These are phyloP conservation scores for Drosophila kanapiae DNA, from an alignment of 1,140 invertebrate species.

Conservation along the genomic window DNA sequence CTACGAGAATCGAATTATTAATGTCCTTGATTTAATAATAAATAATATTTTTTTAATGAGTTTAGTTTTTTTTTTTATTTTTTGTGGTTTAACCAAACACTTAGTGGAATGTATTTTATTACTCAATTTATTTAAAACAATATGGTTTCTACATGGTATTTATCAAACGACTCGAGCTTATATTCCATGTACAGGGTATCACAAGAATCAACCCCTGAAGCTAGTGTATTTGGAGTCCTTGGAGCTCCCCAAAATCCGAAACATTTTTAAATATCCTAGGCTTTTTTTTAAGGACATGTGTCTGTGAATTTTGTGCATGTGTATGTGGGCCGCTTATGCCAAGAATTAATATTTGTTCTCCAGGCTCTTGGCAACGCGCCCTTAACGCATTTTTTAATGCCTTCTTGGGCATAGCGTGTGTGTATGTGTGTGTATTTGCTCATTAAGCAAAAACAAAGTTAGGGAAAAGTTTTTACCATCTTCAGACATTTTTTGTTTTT, in stretches of 20 bases:
- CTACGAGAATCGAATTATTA: not conserved
- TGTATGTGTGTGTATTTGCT: conserved; percentile 72
- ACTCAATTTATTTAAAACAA: not conserved
- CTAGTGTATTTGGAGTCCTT: conserved; percentile 52
- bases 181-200: conserved; percentile 16
- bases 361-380: conserved; percentile 68
- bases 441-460: conserved; percentile 84
- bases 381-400: conserved; percentile 80
- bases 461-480: conserved; percentile 72
- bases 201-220: conserved; percentile 63
- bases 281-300: conserved; percentile 14
- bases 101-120: not conserved
- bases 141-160: no score
- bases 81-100: not conserved
- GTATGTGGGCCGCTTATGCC: conserved; percentile 36
- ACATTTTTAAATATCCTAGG: conserved; percentile 43
- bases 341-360: conserved; percentile 81
- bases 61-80: not conserved
- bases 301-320: conserved; percentile 24
- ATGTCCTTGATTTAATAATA: not conserved
- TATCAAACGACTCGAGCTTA: not conserved
- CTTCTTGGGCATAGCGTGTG: conserved; percentile 30
- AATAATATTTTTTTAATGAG: not conserved
- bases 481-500: conserved; percentile 78
- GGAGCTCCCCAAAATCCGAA: conserved; percentile 48